Evolutionary conservation across 23 tunicate genomes (phyloP).

Genomic region (Clavelina lepadiformis): DNA sequence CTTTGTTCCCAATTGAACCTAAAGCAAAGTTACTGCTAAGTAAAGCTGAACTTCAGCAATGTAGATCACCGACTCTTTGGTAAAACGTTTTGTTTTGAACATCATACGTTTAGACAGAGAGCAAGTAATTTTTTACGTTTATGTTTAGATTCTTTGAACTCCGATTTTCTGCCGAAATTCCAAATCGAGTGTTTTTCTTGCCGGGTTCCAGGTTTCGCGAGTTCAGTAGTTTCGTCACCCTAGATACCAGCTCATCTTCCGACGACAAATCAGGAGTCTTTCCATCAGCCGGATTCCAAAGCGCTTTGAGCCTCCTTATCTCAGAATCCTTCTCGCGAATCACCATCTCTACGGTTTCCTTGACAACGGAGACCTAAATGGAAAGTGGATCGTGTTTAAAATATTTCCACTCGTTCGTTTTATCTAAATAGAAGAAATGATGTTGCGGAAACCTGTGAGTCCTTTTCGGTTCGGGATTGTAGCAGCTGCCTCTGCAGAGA

Average conservation of each 20-base stretch:
- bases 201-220: constrained; percentile 23
- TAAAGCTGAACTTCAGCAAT: background rate
- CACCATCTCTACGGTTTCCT: constrained; percentile 69
- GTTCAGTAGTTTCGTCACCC: constrained; percentile 33
- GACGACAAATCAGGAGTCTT: constrained; percentile 8
- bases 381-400: too few relatives aligned
- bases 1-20: constrained; percentile 20
- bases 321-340: constrained; percentile 82
- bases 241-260: constrained; percentile 11
- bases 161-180: constrained; percentile 80
- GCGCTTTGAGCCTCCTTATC: constrained; percentile 58
- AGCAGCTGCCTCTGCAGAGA: constrained; percentile 33
- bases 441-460: constrained; percentile 23
- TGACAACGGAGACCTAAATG: constrained; percentile 57
- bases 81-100: background rate
- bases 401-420: too few relatives aligned
- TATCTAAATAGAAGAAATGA: background rate
- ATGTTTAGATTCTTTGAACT: constrained; percentile 20
- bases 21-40: background rate
- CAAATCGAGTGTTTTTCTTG: constrained; percentile 50
- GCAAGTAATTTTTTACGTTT: too few relatives aligned
- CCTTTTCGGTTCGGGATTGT: constrained; percentile 26
- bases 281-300: constrained; percentile 33
- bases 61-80: background rate
- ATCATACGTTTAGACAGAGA: background rate